Evolutionary conservation across 37 sponge, comb jelly and placozoan genomes (phyloP).

Genomic region (Halisarca cf. caerulea): DNA sequence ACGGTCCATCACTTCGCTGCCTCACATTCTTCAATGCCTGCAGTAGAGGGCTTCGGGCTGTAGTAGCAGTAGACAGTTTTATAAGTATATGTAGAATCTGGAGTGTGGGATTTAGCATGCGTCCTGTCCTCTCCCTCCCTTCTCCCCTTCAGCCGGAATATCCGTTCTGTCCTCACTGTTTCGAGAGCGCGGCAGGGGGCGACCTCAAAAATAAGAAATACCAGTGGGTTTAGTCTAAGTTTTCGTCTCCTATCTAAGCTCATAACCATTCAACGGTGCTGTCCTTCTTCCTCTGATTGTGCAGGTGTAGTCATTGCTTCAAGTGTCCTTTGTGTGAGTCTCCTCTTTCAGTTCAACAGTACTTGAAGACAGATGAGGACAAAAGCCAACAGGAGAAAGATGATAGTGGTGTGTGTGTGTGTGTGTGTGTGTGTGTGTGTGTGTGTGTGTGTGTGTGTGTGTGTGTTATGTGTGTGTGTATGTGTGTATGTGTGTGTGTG

Average conservation of each 20-base stretch:
- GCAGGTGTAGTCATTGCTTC: conserved; percentile 33
- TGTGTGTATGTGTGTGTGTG: too few relatives aligned
- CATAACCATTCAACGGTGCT: too few relatives aligned
- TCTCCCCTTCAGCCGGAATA: not conserved
- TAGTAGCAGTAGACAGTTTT: too few relatives aligned
- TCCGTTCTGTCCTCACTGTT: conserved; percentile 71
- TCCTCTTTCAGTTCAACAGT: conserved; percentile 32
- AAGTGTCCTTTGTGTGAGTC: conserved; percentile 68
- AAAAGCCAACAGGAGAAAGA: conserved; percentile 27
- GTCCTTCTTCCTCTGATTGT: too few relatives aligned
- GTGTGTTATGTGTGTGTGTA: conserved; percentile 1
- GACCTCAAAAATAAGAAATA: conserved; percentile 48
- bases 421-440: conserved; percentile 32
- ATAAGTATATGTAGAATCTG: too few relatives aligned
- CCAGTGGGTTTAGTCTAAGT: conserved; percentile 6
- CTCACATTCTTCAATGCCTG: too few relatives aligned
- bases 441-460: conserved; percentile 33
- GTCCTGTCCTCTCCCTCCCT: too few relatives aligned
- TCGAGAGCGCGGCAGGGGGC: conserved; percentile 40
- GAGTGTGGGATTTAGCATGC: too few relatives aligned
- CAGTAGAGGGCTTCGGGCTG: too few relatives aligned
- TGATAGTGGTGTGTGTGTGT: not conserved
- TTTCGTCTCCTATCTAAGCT: too few relatives aligned
- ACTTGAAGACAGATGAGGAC: not conserved
- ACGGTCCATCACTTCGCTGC: not conserved